These are phyloP conservation scores for Euclidia mi DNA, from an alignment of 2,888 invertebrate genomes.

Conservation along the genomic window DNA sequence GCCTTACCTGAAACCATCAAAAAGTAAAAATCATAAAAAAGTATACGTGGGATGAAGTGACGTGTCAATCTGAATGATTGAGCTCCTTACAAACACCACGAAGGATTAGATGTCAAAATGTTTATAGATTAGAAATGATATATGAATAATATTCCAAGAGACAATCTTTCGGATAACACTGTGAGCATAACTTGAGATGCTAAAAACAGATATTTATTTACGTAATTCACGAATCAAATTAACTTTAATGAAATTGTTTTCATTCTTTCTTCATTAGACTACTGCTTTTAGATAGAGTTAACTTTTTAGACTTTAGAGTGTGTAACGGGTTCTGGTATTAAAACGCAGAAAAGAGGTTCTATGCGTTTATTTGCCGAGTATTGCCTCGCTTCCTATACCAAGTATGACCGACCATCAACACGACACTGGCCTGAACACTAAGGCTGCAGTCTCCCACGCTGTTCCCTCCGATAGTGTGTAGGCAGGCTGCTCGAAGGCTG, in stretches of 20 bases:
- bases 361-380: too few relatives aligned
- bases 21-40: constrained; percentile 40
- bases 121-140: constrained; percentile 31
- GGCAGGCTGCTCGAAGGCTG: too few relatives aligned
- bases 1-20: constrained; percentile 10
- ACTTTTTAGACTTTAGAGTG: too few relatives aligned
- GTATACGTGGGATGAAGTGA: constrained; percentile 34
- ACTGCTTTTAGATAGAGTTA: too few relatives aligned
- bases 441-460: too few relatives aligned
- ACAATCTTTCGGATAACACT: constrained; percentile 1
- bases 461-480: too few relatives aligned
- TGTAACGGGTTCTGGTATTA: too few relatives aligned
- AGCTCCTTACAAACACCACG: constrained; percentile 30
- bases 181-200: not conserved
- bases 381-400: too few relatives aligned
- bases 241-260: not conserved
- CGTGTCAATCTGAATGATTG: constrained; percentile 45
- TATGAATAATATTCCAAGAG: constrained; percentile 20
- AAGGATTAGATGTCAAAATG: constrained; percentile 29
- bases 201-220: not conserved
- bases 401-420: too few relatives aligned
- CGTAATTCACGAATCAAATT: not conserved
- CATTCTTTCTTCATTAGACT: not conserved
- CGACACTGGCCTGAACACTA: too few relatives aligned
- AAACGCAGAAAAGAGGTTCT: too few relatives aligned